These are phyloP conservation scores for Aphidoletes aphidimyza DNA, from an alignment of 2,888 invertebrate genomes.

Conservation along the genomic window DNA sequence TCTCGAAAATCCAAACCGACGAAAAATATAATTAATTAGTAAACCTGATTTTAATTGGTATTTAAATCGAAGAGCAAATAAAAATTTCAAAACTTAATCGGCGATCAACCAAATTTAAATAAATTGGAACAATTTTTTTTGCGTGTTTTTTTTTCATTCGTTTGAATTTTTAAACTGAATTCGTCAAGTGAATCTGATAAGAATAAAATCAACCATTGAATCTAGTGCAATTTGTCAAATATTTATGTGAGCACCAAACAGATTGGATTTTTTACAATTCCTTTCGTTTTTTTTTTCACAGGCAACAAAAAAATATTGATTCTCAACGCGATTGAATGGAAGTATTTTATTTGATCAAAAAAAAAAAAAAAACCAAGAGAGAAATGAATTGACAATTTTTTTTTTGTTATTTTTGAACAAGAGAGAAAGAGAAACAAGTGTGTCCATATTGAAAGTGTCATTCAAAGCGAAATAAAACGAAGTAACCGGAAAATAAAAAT, in stretches of 20 bases:
- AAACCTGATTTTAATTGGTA: conserved; percentile 37
- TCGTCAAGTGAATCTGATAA: not conserved
- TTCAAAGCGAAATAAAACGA: not conserved
- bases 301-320: no score
- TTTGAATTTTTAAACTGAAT: not conserved
- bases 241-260: conserved; percentile 26
- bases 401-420: not conserved
- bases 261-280: not conserved
- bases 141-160: not conserved
- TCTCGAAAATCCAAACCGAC: not conserved
- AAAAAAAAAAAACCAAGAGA: no score
- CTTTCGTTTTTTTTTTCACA: conserved; percentile 1
- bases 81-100: not conserved
- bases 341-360: no score
- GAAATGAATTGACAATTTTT: not conserved
- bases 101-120: not conserved
- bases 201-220: not conserved
- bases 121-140: not conserved
- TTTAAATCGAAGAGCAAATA: conserved; percentile 33
- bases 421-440: conserved; percentile 1
- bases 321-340: no score
- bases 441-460: not conserved
- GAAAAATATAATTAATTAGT: conserved; percentile 37
- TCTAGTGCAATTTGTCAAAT: not conserved
- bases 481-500: not conserved